phyloP scores from a whole-genome alignment of 2,797 vertebrate genomes.

The Xiphorhynchus erythropygius region DNA sequence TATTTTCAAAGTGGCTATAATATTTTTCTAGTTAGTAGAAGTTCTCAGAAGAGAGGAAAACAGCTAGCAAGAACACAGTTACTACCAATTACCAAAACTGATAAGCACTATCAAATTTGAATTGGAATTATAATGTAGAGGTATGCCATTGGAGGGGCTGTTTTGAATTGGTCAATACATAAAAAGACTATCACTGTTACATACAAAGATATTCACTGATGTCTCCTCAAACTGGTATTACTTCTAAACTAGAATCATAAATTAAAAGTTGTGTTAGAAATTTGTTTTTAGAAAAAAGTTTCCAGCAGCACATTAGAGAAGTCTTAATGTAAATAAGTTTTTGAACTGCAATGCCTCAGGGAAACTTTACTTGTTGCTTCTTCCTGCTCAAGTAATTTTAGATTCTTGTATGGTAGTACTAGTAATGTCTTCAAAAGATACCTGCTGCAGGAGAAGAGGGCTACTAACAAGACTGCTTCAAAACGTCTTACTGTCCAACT shows the following conservation, averaged over 20 bases:
- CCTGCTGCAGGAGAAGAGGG: neutral
- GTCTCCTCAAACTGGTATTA: neutral
- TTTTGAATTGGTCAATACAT: neutral
- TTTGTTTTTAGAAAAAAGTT: neutral
- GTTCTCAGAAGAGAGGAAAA: neutral
- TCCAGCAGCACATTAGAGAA: neutral
- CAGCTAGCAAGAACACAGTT: neutral
- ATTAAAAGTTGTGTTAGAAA: neutral
- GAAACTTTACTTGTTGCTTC: neutral
- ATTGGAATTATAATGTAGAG: neutral
- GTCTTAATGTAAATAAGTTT: neutral
- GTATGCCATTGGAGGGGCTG: accelerated
- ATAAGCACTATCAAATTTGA: neutral
- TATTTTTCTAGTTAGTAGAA: neutral
- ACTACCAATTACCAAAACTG: neutral
- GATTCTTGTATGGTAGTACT: neutral
- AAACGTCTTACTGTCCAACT: neutral
- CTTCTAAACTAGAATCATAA: neutral
- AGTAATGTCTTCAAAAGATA: neutral
- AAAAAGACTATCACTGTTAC: neutral
- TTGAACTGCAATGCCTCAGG: neutral
- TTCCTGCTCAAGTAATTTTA: neutral
- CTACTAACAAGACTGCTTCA: neutral
- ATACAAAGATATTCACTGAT: neutral
- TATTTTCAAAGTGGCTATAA: neutral